Evolutionary conservation across 2,113 vertebrate genomes (phyloP).

Genomic region (Sturnira hondurensis): DNA sequence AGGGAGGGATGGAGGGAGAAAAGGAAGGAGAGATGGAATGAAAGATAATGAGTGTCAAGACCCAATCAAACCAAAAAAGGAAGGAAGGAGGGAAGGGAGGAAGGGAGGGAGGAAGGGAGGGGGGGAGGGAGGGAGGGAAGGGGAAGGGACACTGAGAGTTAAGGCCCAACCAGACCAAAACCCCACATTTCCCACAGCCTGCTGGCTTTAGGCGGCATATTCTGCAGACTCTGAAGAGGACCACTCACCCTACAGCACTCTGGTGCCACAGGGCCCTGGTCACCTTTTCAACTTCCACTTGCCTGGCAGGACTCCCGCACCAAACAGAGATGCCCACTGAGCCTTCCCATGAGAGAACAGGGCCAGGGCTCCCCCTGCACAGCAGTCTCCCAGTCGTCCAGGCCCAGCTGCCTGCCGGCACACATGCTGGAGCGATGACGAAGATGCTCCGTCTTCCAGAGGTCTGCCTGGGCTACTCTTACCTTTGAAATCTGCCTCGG

Average conservation of each 20-base stretch:
- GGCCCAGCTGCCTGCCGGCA: background rate
- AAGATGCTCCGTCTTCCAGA: background rate
- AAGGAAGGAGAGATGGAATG: background rate
- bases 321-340: background rate
- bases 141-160: background rate
- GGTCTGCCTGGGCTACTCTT: background rate
- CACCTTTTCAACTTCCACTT: background rate
- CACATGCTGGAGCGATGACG: accelerated
- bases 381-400: background rate
- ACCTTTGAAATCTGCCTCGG: background rate
- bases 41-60: background rate
- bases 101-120: background rate
- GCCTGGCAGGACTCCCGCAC: background rate
- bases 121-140: accelerated
- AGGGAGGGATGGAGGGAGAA: no score
- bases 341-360: background rate
- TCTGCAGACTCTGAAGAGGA: background rate
- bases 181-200: background rate
- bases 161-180: background rate
- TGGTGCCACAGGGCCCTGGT: background rate
- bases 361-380: background rate
- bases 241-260: background rate
- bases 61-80: background rate
- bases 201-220: background rate
- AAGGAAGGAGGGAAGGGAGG: background rate